Percentiles rank a stretch among this genome's conserved stretches.
phyloP scores from a whole-genome alignment of 2,797 vertebrate species.

The Pseudochirops cupreus region DNA sequence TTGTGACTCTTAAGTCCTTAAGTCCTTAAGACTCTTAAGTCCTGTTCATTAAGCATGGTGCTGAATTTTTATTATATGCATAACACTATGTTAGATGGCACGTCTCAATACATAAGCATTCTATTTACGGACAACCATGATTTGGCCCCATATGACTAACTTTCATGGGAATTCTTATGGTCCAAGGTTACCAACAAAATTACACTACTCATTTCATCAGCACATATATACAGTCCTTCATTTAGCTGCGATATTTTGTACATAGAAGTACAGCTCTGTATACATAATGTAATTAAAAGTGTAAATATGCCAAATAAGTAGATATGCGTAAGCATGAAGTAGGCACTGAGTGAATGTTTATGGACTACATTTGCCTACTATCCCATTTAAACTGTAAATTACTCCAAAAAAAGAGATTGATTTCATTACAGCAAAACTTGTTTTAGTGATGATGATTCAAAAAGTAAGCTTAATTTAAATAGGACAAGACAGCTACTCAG shows the following conservation, averaged over 20 bases:
- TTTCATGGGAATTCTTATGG: neutral
- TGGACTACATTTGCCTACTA: neutral
- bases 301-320: neutral
- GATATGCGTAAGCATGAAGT: neutral
- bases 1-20: neutral
- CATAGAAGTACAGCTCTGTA: neutral
- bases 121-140: neutral
- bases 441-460: neutral
- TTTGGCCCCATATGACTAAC: neutral
- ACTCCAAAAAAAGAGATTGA: neutral
- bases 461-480: neutral
- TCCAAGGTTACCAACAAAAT: neutral
- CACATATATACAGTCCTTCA: neutral
- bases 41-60: neutral
- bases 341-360: neutral
- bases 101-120: neutral
- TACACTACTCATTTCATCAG: neutral
- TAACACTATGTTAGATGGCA: neutral
- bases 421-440: neutral
- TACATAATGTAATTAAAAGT: neutral
- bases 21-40: neutral
- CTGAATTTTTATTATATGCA: neutral
- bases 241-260: neutral
- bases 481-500: neutral
- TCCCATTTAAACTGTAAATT: slow-evolving; percentile 22